A percentile compares a stretch with the other conserved stretches of the same genome.
phyloP scores from a whole-genome alignment of 1,140 invertebrate species.

The Dufourea novaeangliae region DNA sequence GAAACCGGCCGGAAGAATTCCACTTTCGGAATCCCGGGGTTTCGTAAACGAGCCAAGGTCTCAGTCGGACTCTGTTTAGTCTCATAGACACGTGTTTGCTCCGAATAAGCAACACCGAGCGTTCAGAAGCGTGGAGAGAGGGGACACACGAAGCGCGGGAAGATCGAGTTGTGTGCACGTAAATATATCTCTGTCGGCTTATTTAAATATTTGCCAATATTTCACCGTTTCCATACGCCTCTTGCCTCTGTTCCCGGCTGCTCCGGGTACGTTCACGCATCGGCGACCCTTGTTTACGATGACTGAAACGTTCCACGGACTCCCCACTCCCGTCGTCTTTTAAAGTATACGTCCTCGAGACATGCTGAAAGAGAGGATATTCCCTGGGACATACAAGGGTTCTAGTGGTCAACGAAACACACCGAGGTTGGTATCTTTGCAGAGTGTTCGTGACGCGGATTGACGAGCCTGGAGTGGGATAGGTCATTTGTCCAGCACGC shows the following conservation, averaged over 20 bases:
- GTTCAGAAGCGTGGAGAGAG: too few relatives aligned
- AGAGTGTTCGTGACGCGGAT: too few relatives aligned
- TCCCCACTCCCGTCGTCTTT: not conserved
- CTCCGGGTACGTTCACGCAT: not conserved
- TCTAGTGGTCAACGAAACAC: too few relatives aligned
- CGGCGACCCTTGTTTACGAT: slow-evolving; percentile 30
- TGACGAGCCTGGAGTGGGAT: too few relatives aligned
- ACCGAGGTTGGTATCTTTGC: too few relatives aligned
- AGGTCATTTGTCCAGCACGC: not conserved
- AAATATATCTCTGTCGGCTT: slow-evolving; percentile 37
- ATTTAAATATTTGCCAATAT: slow-evolving; percentile 53
- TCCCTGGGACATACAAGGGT: too few relatives aligned
- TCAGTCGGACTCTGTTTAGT: not conserved
- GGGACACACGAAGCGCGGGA: not conserved
- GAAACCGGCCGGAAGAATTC: too few relatives aligned
- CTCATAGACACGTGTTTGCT: slow-evolving; percentile 1
- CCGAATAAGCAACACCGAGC: not conserved
- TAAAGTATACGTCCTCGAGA: too few relatives aligned
- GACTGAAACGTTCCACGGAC: not conserved
- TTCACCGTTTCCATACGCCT: slow-evolving; percentile 9
- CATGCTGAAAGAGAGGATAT: too few relatives aligned
- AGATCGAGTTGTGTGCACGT: slow-evolving; percentile 1
- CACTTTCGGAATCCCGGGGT: not conserved
- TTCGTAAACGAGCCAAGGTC: not conserved
- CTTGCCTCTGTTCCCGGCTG: not conserved